Conservation (phyloP, 2,888 invertebrate genomes). For the Microplitis manilae region DNA sequence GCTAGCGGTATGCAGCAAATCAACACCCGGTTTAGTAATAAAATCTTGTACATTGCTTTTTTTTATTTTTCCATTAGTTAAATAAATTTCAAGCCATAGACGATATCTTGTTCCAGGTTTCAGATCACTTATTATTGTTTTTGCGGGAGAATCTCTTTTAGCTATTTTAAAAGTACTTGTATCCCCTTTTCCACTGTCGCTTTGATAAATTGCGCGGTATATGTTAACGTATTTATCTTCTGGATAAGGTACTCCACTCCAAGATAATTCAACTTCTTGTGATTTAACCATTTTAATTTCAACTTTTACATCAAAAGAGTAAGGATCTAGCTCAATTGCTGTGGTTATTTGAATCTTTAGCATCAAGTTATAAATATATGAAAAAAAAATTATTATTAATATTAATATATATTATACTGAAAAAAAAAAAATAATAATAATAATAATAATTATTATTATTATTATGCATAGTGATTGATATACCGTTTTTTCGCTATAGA, state of each 20-base stretch:
- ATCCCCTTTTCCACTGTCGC: constrained; percentile 82
- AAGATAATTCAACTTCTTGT: constrained; percentile 83
- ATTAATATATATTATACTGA: constrained; percentile 1
- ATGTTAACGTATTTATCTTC: constrained; percentile 93
- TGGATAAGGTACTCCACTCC: constrained; percentile 90
- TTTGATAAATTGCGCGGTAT: constrained; percentile 87
- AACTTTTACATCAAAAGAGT: constrained; percentile 85
- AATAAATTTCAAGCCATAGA: constrained; percentile 90
- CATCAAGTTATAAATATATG: constrained; percentile 10
- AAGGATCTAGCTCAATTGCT: constrained; percentile 77
- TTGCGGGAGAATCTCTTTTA: constrained; percentile 80
- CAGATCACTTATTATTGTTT: constrained; percentile 78
- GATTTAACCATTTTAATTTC: constrained; percentile 84
- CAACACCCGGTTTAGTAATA: constrained; percentile 83
- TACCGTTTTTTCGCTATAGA: constrained; percentile 81
- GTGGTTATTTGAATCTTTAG: constrained; percentile 64
- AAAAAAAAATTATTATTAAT: neutral
- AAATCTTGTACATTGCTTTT: constrained; percentile 92
- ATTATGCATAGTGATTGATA: constrained; percentile 52
- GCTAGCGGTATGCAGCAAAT: constrained; percentile 48
- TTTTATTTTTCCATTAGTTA: constrained; percentile 91
- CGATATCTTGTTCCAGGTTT: constrained; percentile 88
- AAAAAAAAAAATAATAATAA: neutral
- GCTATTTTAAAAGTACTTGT: constrained; percentile 83
- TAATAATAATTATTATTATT: too few species aligned